Evolutionary conservation across 2,888 invertebrate species (phyloP).

Genomic region (Epiblema foenella): DNA sequence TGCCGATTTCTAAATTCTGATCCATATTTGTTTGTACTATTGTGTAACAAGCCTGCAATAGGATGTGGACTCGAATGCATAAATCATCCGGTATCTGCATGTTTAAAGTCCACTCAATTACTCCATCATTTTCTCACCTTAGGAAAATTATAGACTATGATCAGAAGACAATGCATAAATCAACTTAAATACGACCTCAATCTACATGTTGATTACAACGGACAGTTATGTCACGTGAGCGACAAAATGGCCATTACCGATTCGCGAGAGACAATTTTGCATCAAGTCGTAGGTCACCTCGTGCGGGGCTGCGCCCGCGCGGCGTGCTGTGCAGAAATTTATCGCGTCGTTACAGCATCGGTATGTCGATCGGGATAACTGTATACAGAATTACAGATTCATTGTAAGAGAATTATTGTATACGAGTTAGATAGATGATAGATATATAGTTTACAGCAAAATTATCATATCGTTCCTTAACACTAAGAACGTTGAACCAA

Average conservation of each 20-base stretch:
- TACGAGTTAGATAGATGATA: not conserved
- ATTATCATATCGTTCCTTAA: not conserved
- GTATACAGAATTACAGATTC: constrained; percentile 28
- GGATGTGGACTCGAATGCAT: not conserved
- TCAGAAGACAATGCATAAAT: constrained; percentile 17
- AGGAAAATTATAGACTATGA: not conserved
- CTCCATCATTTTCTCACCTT: not conserved
- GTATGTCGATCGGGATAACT: constrained; percentile 39
- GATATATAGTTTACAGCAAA: not conserved
- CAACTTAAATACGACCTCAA: constrained; percentile 20
- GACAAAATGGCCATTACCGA: constrained; percentile 64
- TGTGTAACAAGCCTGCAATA: constrained; percentile 17
- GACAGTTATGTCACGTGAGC: constrained; percentile 51
- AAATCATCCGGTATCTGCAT: not conserved
- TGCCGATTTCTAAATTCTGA: constrained; percentile 23
- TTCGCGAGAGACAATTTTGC: constrained; percentile 70
- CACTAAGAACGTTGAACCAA: too few relatives aligned
- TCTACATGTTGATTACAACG: constrained; percentile 40
- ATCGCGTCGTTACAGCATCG: constrained; percentile 35
- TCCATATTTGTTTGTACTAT: not conserved
- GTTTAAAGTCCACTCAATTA: not conserved
- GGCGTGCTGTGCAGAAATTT: constrained; percentile 47
- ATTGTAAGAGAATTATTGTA: constrained; percentile 13
- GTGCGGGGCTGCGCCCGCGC: constrained; percentile 28
- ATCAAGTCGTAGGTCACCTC: constrained; percentile 40